Evolutionary conservation across 92 coral and sea anemone genomes (phyloP).

Genomic region (Epizoanthus rinbou): DNA sequence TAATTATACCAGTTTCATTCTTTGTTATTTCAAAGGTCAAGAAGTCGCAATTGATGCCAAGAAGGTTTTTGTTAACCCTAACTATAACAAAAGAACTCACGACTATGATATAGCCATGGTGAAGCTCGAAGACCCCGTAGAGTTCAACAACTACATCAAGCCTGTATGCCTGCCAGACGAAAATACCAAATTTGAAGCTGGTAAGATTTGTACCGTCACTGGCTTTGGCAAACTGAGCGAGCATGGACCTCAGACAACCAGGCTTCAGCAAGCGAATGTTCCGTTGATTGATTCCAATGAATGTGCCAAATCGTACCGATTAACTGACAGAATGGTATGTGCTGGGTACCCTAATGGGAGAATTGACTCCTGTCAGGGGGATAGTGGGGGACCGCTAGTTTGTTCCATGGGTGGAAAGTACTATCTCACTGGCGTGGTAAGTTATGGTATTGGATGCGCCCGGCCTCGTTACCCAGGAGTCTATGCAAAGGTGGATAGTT

Average conservation of each 20-base stretch:
- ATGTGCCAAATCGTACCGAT: conserved; percentile 25
- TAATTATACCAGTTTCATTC: background rate
- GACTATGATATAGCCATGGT: conserved; percentile 57
- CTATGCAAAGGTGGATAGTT: conserved; percentile 47
- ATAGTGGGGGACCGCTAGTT: conserved; percentile 74
- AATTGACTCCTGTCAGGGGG: conserved; percentile 70
- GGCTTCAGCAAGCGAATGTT: conserved; percentile 52
- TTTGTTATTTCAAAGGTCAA: conserved; percentile 4
- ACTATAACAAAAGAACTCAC: background rate
- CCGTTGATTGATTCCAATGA: conserved; percentile 33
- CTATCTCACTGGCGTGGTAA: conserved; percentile 62
- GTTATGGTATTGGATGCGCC: conserved; percentile 65
- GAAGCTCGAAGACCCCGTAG: conserved; percentile 37
- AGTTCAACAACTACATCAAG: conserved; percentile 48
- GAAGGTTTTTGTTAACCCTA: conserved; percentile 33
- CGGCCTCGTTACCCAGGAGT: conserved; percentile 58
- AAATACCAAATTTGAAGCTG: conserved; percentile 36
- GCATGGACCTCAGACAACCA: conserved; percentile 45
- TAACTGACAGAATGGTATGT: conserved; percentile 51
- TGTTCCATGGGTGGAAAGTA: conserved; percentile 53
- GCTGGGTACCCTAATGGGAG: conserved; percentile 62
- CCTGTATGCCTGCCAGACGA: conserved; percentile 59
- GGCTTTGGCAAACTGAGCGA: conserved; percentile 53
- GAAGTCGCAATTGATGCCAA: conserved; percentile 37
- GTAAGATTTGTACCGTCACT: conserved; percentile 53